Base-by-base conservation (phyloP, 2,797 vertebrate genomes). In the Poecilia wingei region DNA sequence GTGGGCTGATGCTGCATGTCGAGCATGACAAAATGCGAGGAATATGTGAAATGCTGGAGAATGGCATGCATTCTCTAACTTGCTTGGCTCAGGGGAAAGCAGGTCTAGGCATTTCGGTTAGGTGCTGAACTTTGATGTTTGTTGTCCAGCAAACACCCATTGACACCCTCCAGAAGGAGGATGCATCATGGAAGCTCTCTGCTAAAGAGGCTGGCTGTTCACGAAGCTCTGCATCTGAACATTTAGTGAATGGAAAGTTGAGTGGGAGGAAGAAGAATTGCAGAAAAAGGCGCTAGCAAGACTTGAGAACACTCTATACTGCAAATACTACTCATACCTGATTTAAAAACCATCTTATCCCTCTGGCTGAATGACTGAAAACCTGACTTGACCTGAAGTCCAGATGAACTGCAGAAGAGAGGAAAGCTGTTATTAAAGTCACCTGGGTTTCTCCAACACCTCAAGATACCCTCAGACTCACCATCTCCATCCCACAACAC, bases 21-120 rank as follows among this genome's bases (percentile, higher is more conserved):
- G 84, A 84, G 86, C 84, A 82, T 57, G 57, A 82, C 76, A 83
- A 87, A 91, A 77, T 68, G 39, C 79, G 72, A 20, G 41, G 76
- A 87, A 84, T 79, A 83, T 28, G 70, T 66, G 76, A 55, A 79
- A 72, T 46, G 68, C 4, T 57, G 73, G 64, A 71, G 75, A 79
- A 69, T 57, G 8, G 66, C 61, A 84, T 18, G 47, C 71, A 74
- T 59, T 59, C 53, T 28, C 68, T 46, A 45, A 74, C 36, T 22
- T 43, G 25, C 39, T 1, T 69, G 66, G 41, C 10, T 70, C 6
- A 46, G 25, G 13, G 68, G 41, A 46, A n/a, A 16, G 2, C 25
- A 6, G 25, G 20, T 46, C 25, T 28, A 36, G 25, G 68, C 39
- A 28, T 28, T 70, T 46, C 2, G 6, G 12, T 45, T 13, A 43